Evolutionary conservation across 2,888 invertebrate genomes (phyloP).

Genomic region (Brenthis daphne): DNA sequence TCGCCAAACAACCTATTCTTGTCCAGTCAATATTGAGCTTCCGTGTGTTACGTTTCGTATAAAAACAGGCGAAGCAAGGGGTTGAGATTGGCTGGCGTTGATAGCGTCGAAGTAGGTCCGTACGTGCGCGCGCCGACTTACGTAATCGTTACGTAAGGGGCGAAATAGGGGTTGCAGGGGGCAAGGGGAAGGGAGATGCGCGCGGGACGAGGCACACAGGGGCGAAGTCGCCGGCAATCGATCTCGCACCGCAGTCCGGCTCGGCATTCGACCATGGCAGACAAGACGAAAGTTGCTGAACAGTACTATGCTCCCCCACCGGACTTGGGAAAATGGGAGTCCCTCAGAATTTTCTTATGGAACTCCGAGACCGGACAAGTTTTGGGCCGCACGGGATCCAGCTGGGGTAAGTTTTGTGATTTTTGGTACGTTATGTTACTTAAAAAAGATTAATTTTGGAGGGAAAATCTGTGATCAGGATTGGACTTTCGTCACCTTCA

Average conservation of each 20-base stretch:
- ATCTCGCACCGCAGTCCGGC: slow-evolving; percentile 75
- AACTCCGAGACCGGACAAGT: slow-evolving; percentile 96
- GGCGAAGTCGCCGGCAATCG: slow-evolving; percentile 72
- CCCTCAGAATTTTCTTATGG: slow-evolving; percentile 92
- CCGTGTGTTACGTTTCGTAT: slow-evolving; percentile 18
- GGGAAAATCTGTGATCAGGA: slow-evolving; percentile 52
- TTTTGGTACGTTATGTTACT: slow-evolving; percentile 2
- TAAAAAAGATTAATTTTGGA: slow-evolving; percentile 50
- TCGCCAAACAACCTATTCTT: slow-evolving; percentile 32
- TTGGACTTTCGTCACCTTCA: background rate
- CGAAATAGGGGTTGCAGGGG: slow-evolving; percentile 53
- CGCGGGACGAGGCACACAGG: slow-evolving; percentile 51
- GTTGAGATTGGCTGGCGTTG: slow-evolving; percentile 34
- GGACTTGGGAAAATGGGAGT: slow-evolving; percentile 92
- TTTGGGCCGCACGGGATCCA: slow-evolving; percentile 94
- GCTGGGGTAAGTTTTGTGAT: slow-evolving; percentile 92
- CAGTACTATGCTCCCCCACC: slow-evolving; percentile 91
- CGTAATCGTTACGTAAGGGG: slow-evolving; percentile 77
- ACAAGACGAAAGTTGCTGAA: slow-evolving; percentile 86
- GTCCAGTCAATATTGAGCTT: slow-evolving; percentile 48
- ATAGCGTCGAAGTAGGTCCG: slow-evolving; percentile 52
- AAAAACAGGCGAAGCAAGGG: slow-evolving; percentile 28
- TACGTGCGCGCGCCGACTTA: slow-evolving; percentile 74
- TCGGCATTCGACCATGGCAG: slow-evolving; percentile 84
- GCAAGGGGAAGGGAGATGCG: slow-evolving; percentile 44